Conservation (phyloP, 1,140 invertebrate genomes). For the Ooceraea biroi region DNA sequence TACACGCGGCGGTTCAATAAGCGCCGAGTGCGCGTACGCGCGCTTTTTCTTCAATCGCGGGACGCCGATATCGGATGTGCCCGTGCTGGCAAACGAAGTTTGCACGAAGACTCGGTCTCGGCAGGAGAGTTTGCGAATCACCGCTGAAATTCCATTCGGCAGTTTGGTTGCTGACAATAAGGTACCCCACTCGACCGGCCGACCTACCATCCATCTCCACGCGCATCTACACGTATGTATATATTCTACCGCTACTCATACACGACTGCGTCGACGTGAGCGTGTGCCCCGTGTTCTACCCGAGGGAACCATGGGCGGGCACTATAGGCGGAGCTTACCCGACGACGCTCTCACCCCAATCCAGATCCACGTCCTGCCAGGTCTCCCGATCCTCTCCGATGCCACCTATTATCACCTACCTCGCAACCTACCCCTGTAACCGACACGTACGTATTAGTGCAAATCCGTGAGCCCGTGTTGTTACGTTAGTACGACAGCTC, state of each 20-base stretch:
- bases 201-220: slow-evolving; percentile 20
- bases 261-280: not conserved
- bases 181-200: slow-evolving; percentile 1
- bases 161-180: slow-evolving; percentile 63
- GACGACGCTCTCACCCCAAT: slow-evolving; percentile 34
- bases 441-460: slow-evolving; percentile 3
- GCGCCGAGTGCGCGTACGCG: not conserved
- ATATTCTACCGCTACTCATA: slow-evolving; percentile 1
- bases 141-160: slow-evolving; percentile 72
- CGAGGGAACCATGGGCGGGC: slow-evolving; percentile 57
- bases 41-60: slow-evolving; percentile 1
- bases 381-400: slow-evolving; percentile 21
- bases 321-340: slow-evolving; percentile 58
- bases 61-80: slow-evolving; percentile 50
- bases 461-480: not conserved
- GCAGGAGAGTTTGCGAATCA: slow-evolving; percentile 64
- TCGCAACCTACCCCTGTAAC: slow-evolving; percentile 20
- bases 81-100: slow-evolving; percentile 59
- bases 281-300: not conserved
- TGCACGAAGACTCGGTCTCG: slow-evolving; percentile 44
- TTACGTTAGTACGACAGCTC: not conserved
- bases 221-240: not conserved
- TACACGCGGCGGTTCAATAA: slow-evolving; percentile 14
- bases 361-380: slow-evolving; percentile 18
- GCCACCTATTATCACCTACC: slow-evolving; percentile 50